phyloP scores from a whole-genome alignment of 2,797 vertebrate species.

The Schizopygopsis malacanthus region DNA sequence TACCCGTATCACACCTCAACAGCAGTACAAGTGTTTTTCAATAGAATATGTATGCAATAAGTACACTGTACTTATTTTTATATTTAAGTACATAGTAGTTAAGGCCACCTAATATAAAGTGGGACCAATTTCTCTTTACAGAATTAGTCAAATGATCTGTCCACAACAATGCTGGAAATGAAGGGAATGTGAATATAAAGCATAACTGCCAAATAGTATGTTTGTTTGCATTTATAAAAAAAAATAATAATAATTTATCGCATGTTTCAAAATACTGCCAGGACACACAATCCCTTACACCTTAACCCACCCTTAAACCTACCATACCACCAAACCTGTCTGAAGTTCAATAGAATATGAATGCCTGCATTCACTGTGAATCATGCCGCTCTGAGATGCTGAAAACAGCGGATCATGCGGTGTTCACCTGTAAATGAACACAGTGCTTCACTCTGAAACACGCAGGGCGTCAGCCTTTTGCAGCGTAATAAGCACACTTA shows the following conservation, averaged over 20 bases:
- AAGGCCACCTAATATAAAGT: too few relatives aligned
- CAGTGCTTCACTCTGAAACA: background rate
- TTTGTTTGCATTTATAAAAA: too few relatives aligned
- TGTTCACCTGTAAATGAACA: background rate
- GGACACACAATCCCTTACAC: background rate
- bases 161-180: background rate
- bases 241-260: too few relatives aligned
- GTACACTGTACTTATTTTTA: too few relatives aligned
- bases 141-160: background rate
- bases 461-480: background rate
- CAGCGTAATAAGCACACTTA: background rate
- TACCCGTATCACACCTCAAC: too few relatives aligned
- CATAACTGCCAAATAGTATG: background rate
- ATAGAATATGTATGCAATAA: too few relatives aligned
- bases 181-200: background rate
- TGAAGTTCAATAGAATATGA: too few relatives aligned
- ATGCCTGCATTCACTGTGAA: background rate
- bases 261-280: too few relatives aligned
- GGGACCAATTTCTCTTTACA: background rate
- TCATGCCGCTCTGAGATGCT: background rate
- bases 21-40: too few relatives aligned
- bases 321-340: too few relatives aligned
- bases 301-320: too few relatives aligned
- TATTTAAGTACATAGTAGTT: too few relatives aligned
- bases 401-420: background rate